These are phyloP conservation scores for Lacerta agilis DNA, from an alignment of 2,797 vertebrate genomes.

Conservation along the genomic window DNA sequence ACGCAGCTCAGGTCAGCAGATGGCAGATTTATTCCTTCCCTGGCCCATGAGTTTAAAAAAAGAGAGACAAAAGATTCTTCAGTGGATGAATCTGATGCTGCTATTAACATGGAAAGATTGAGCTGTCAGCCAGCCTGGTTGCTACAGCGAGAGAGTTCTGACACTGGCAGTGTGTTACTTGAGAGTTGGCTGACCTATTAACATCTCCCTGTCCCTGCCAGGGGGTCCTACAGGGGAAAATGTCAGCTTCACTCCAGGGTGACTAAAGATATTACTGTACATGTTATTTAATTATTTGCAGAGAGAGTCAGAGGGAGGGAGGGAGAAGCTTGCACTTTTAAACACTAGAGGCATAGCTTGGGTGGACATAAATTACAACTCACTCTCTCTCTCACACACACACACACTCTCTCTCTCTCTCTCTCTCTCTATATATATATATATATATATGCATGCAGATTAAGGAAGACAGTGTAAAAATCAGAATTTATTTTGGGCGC, in stretches of 20 bases:
- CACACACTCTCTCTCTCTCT: too few species aligned
- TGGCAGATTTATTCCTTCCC: neutral
- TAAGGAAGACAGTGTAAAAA: too few species aligned
- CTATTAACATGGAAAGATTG: neutral
- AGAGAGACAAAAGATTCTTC: neutral
- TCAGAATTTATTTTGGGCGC: too few species aligned
- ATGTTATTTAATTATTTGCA: constrained; percentile 60
- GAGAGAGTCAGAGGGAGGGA: neutral
- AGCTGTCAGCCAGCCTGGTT: neutral
- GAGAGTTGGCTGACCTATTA: constrained; percentile 55
- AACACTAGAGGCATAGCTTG: neutral
- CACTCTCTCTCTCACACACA: too few species aligned
- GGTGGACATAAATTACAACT: neutral
- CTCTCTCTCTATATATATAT: too few species aligned
- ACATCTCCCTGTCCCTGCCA: constrained; percentile 47
- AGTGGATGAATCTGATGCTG: neutral
- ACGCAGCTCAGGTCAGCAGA: neutral
- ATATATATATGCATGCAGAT: too few species aligned
- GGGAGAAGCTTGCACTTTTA: constrained; percentile 26
- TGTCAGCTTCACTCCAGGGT: constrained; percentile 60
- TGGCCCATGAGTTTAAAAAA: neutral
- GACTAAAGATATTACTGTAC: constrained; percentile 66
- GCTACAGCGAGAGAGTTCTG: constrained; percentile 25
- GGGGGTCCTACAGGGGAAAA: constrained; percentile 42
- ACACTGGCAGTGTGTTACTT: constrained; percentile 49